Conservation (phyloP, 2,797 vertebrate species). For the Naso thynnoides region DNA sequence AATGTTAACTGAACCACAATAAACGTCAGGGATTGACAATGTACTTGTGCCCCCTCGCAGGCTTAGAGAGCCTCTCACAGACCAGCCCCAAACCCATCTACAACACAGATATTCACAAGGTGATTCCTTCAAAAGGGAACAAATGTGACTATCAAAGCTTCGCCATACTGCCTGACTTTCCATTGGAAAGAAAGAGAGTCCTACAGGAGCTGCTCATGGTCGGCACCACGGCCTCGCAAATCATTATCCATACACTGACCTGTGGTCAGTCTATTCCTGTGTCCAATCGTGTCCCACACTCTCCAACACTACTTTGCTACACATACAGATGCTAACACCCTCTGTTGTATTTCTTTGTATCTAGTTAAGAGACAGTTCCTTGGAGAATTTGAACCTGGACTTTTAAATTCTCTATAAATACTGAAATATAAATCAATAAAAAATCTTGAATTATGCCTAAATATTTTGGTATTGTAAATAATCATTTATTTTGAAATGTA, state of each 20-base stretch:
- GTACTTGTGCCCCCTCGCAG: not conserved
- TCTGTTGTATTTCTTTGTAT: not conserved
- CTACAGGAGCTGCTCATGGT: too few species aligned
- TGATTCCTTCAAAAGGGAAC: not conserved
- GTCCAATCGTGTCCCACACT: not conserved
- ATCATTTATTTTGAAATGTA: not conserved
- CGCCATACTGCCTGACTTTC: not conserved
- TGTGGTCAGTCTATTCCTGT: not conserved
- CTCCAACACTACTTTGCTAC: too few species aligned
- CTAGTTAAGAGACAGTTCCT: not conserved
- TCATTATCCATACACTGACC: not conserved
- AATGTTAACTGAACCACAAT: not conserved
- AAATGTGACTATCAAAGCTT: not conserved
- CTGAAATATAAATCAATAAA: too few species aligned
- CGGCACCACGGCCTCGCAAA: too few species aligned
- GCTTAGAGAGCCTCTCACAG: not conserved
- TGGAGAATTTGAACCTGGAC: not conserved
- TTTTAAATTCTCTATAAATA: not conserved
- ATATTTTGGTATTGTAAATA: too few species aligned
- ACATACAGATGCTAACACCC: too few species aligned
- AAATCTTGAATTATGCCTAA: too few species aligned
- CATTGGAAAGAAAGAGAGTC: too few species aligned
- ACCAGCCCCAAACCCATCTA: too few species aligned
- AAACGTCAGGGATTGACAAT: not conserved
- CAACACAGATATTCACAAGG: not conserved